These are phyloP conservation scores for Melipona bicolor DNA, from an alignment of 2,888 invertebrate genomes.

Conservation along the genomic window DNA sequence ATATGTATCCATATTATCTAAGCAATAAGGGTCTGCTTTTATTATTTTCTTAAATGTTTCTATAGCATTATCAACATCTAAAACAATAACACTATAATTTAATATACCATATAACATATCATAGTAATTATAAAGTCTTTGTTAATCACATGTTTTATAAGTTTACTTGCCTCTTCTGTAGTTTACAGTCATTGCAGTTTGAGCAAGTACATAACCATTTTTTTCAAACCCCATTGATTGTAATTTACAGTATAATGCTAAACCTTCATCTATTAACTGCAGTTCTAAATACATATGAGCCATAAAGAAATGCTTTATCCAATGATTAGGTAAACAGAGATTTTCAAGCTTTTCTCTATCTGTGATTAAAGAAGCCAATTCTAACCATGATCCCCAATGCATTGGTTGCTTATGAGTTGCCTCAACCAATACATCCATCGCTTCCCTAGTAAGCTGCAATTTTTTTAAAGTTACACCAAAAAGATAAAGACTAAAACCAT, in stretches of 20 bases:
- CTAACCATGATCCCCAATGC: slow-evolving; percentile 98
- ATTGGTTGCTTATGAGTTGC: slow-evolving; percentile 92
- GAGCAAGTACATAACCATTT: slow-evolving; percentile 95
- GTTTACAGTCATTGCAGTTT: slow-evolving; percentile 96
- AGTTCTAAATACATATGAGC: slow-evolving; percentile 96
- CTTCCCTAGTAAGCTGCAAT: slow-evolving; percentile 91
- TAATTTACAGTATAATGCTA: slow-evolving; percentile 92
- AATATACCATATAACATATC: background rate
- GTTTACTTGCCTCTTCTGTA: slow-evolving; percentile 91
- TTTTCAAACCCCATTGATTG: slow-evolving; percentile 92
- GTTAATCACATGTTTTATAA: background rate
- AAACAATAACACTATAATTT: slow-evolving; percentile 16
- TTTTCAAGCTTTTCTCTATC: slow-evolving; percentile 91
- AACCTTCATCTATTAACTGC: slow-evolving; percentile 94
- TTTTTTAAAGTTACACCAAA: slow-evolving; percentile 96
- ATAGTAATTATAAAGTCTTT: too few relatives aligned
- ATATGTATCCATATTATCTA: slow-evolving; percentile 98
- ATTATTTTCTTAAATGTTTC: slow-evolving; percentile 93
- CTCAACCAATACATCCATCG: slow-evolving; percentile 91
- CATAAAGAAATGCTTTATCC: slow-evolving; percentile 97
- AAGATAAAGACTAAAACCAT: slow-evolving; percentile 94
- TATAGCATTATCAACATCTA: slow-evolving; percentile 96
- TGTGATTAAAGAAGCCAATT: slow-evolving; percentile 93
- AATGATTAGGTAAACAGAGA: slow-evolving; percentile 92
- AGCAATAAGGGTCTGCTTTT: slow-evolving; percentile 94